phyloP scores from a whole-genome alignment of 2,113 vertebrate species.

The Zosterops japonicus region DNA sequence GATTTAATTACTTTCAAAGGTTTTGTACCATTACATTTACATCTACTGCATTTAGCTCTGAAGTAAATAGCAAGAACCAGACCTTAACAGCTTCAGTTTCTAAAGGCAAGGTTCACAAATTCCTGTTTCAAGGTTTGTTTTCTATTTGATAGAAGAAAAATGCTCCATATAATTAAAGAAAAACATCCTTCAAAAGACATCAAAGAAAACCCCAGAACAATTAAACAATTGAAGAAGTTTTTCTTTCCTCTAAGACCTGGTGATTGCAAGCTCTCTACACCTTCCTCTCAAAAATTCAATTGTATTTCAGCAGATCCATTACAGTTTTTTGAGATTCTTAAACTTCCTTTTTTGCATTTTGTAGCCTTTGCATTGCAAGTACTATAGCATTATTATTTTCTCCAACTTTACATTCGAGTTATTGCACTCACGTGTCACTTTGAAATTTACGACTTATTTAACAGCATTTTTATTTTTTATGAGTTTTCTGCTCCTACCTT shows the following conservation, averaged over 20 bases:
- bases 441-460: slow-evolving; percentile 74
- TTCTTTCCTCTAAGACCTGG: neutral
- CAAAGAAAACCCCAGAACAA: neutral
- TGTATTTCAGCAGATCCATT: neutral
- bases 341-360: neutral
- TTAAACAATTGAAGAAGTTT: neutral
- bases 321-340: neutral
- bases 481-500: slow-evolving; percentile 58
- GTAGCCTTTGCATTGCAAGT: neutral
- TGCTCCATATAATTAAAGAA: neutral
- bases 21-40: slow-evolving; percentile 1
- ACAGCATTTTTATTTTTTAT: slow-evolving; percentile 74
- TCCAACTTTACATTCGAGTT: slow-evolving; percentile 44
- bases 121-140: slow-evolving; percentile 8
- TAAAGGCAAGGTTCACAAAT: slow-evolving; percentile 19
- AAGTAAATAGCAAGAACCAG: neutral
- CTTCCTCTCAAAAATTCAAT: neutral
- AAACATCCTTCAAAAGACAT: neutral
- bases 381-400: slow-evolving; percentile 54
- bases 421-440: slow-evolving; percentile 66
- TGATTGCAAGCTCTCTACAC: neutral
- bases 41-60: neutral
- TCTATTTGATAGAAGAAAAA: neutral
- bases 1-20: slow-evolving; percentile 27
- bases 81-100: slow-evolving; percentile 28